Conservation (phyloP, 2,113 vertebrate species). For the Dolichallabes microphthalmus region DNA sequence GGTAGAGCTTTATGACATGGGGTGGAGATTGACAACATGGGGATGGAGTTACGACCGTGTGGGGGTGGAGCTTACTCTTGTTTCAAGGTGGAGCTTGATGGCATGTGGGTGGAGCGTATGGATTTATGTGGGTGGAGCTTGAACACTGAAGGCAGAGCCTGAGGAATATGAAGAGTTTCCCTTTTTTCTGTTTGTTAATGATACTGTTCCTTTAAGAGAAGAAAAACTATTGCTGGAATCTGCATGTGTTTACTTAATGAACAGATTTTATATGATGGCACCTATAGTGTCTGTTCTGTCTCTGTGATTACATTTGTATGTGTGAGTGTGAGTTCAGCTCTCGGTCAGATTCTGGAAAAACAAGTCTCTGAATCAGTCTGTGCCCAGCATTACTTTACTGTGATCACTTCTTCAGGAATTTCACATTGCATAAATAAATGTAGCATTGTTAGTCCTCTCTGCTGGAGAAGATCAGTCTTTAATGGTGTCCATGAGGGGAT, state of each 20-base stretch:
- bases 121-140: neutral
- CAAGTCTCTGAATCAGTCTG: neutral
- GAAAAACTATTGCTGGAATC: conserved; percentile 31
- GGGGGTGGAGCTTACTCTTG: too few species aligned
- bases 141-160: neutral
- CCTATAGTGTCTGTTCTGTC: neutral
- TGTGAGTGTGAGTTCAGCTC: neutral
- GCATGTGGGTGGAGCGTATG: neutral
- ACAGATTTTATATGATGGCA: conserved; percentile 37
- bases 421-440: neutral
- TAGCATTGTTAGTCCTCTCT: neutral
- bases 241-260: conserved; percentile 37
- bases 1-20: neutral
- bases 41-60: neutral
- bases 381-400: neutral
- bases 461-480: neutral
- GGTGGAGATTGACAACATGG: neutral
- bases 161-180: neutral
- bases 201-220: conserved; percentile 41
- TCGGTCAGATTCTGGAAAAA: neutral
- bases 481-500: neutral
- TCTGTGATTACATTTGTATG: neutral
- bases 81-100: neutral
- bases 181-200: neutral
- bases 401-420: neutral